These are phyloP conservation scores for Neopipo cinnamomea DNA, from an alignment of 2,113 vertebrate species.

Conservation along the genomic window DNA sequence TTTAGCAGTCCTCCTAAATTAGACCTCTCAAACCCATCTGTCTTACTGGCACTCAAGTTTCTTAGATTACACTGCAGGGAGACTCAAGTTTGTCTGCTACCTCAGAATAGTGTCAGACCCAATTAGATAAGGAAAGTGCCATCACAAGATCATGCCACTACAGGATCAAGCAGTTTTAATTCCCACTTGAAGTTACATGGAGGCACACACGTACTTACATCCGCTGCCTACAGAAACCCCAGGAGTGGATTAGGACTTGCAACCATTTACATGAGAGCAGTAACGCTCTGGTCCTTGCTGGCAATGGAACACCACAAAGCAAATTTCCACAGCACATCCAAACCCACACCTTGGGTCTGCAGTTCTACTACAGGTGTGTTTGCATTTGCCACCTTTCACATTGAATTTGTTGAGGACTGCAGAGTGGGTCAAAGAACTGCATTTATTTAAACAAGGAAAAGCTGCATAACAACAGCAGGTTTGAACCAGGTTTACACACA, in stretches of 20 bases:
- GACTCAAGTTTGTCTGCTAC: slow-evolving; percentile 22
- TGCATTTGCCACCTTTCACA: neutral
- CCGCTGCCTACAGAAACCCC: neutral
- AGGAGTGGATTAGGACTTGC: neutral
- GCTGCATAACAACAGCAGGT: neutral
- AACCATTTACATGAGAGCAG: neutral
- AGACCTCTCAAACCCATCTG: slow-evolving; percentile 37
- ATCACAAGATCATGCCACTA: neutral
- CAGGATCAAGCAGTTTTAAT: neutral
- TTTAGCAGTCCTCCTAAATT: slow-evolving; percentile 24
- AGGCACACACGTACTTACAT: neutral
- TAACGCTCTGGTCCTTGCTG: rapidly evolving
- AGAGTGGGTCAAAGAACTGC: neutral
- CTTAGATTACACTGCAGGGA: slow-evolving; percentile 3
- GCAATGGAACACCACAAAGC: neutral
- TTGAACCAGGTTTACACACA: neutral
- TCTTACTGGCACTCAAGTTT: slow-evolving; percentile 22
- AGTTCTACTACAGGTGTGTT: neutral
- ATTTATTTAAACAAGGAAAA: neutral
- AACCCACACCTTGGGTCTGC: neutral
- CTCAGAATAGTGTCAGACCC: slow-evolving; percentile 11
- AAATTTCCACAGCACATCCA: neutral
- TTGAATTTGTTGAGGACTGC: neutral
- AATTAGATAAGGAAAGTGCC: slow-evolving; percentile 10
- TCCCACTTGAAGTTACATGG: neutral